Evolutionary conservation across 2,888 invertebrate genomes (phyloP), one percentile per base, ranked within the genome.

Genomic region (Tiliacea aurago): DNA sequence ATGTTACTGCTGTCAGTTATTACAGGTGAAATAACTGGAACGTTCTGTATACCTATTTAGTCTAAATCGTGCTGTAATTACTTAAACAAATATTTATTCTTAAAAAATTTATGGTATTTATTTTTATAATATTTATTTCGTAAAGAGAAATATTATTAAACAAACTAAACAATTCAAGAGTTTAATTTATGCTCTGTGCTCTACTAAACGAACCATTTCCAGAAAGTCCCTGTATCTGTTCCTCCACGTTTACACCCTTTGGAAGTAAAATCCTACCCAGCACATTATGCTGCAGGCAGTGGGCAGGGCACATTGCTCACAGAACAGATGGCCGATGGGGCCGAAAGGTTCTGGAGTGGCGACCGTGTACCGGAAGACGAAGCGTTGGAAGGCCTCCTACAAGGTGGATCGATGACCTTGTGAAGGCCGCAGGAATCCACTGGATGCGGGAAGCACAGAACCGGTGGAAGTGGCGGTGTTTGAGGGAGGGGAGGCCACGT

Each of bases 51-150:
- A 18, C 6, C 4, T n/a, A 58, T 23, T 11, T 45, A 43, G 28
- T 41, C 62, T 23, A 61, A 70, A 81, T 80, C 65, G 56, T 79
- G 76, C 33, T 66, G 75, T 73, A 56, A 64, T 70, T 56, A 51
- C 65, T 69, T 64, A 49, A 41, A 53, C n/a, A 33, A n/a, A 37
- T 74, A 76, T 71, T 72, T 67, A 75, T 63, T 64, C 33, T 68
- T 70, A 10, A 63, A 23, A 64, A 53, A 70, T 73, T 76, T 23
- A 11, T 70, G 11, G 18, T 68, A 72, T 73, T 73, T 73, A 68
- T 68, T 68, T 72, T 59, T 58, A 55, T 33, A 73, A 15, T 74
- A 20, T 28, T 65, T 51, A 66, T 80, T 73, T 70, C 28, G 68
- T n/a, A 53, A 23, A 53, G 23, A 15, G 6, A 53, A 23, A 6